Conservation (phyloP, 2,113 vertebrate genomes). For the Mugil cephalus region DNA sequence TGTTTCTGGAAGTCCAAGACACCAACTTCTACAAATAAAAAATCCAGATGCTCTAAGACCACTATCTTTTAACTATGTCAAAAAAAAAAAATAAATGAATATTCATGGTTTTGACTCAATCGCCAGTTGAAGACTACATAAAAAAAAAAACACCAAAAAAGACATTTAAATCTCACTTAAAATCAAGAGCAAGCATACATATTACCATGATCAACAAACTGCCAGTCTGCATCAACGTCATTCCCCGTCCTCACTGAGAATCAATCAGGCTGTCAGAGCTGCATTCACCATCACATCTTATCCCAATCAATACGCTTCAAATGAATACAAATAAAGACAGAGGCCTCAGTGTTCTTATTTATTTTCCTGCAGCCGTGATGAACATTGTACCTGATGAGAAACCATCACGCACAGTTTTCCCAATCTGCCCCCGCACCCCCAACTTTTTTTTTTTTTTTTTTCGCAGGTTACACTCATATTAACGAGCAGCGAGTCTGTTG, state of each 20-base stretch:
- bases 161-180: neutral
- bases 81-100: no score
- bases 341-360: neutral
- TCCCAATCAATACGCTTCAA: slow-evolving; percentile 21
- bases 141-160: no score
- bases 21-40: no score
- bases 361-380: neutral
- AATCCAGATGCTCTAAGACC: no score
- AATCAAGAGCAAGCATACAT: neutral
- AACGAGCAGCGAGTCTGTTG: slow-evolving; percentile 8
- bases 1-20: no score
- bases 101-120: no score
- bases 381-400: neutral
- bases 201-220: neutral
- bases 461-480: slow-evolving; percentile 44
- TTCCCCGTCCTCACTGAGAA: neutral
- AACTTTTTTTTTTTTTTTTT: no score
- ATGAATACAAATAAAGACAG: neutral
- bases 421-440: neutral
- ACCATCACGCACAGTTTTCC: neutral
- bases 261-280: neutral
- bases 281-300: neutral
- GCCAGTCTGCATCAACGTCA: neutral
- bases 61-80: no score
- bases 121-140: no score